phyloP scores from a whole-genome alignment of 2,888 invertebrate species.

The Scelioninae gen. 1 region DNA sequence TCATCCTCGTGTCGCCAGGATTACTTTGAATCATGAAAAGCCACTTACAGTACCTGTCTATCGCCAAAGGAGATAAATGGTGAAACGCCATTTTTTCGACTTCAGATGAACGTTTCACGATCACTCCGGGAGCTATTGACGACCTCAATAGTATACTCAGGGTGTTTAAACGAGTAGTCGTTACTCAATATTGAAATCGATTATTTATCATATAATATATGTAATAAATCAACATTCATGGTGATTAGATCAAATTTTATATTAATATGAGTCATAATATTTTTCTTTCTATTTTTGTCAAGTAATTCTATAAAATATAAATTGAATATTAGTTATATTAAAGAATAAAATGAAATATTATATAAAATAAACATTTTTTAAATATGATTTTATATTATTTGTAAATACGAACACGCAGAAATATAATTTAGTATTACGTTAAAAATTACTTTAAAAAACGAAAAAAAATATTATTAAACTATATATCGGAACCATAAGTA shows the following conservation, averaged over 20 bases:
- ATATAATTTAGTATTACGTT: no score
- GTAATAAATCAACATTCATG: constrained; percentile 28
- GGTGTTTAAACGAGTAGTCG: constrained; percentile 16
- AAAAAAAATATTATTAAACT: no score
- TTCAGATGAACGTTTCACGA: constrained; percentile 59
- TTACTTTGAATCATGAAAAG: constrained; percentile 44
- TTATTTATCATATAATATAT: constrained; percentile 13
- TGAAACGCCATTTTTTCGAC: constrained; percentile 52
- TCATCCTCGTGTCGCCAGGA: constrained; percentile 54
- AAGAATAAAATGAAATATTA: no score
- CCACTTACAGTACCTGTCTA: constrained; percentile 54
- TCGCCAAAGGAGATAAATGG: constrained; percentile 62
- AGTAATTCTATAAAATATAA: background rate
- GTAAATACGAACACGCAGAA: no score
- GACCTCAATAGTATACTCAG: constrained; percentile 50
- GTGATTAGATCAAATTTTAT: background rate
- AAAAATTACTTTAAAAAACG: no score
- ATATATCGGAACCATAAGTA: no score
- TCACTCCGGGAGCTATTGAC: constrained; percentile 59
- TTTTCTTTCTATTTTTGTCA: background rate
- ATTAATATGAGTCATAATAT: background rate
- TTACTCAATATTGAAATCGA: constrained; percentile 46
- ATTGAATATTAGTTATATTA: no score
- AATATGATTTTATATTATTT: no score
- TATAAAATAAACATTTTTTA: no score